These are phyloP conservation scores for Muntiacus muntjak DNA, from an alignment of 2,113 vertebrate species.

Conservation along the genomic window DNA sequence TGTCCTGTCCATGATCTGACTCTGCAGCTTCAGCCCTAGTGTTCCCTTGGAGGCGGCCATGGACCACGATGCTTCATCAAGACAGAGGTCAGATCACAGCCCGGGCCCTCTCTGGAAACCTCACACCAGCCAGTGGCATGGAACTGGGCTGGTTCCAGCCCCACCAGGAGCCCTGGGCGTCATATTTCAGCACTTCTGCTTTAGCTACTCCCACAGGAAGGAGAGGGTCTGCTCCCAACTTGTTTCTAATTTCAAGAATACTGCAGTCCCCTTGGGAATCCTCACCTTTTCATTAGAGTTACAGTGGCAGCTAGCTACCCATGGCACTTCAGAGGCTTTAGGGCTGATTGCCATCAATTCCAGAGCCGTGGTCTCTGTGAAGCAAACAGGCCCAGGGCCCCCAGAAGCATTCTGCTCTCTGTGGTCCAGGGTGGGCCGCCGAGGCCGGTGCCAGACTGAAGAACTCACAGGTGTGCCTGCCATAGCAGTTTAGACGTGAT, in stretches of 20 bases:
- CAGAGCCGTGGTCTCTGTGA: background rate
- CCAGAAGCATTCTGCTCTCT: background rate
- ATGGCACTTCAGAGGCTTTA: background rate
- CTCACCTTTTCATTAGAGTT: background rate
- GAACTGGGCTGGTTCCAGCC: background rate
- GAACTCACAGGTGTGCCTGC: background rate
- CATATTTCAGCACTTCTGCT: background rate
- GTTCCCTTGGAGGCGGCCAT: slow-evolving; percentile 44
- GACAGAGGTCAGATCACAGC: slow-evolving; percentile 66
- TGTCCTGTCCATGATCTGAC: slow-evolving; percentile 39
- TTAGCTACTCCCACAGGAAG: slow-evolving; percentile 41
- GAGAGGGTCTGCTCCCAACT: background rate
- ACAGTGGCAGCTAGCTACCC: background rate
- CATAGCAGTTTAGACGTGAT: background rate
- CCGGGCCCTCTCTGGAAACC: slow-evolving; percentile 62
- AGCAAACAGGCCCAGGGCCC: background rate
- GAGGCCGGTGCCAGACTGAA: fast-evolving
- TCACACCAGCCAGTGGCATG: slow-evolving; percentile 17
- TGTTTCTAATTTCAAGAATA: slow-evolving; percentile 34
- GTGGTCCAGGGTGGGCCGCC: background rate
- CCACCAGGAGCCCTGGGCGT: background rate
- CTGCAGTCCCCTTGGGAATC: background rate
- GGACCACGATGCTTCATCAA: slow-evolving; percentile 60
- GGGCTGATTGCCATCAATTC: background rate
- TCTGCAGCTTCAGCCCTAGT: slow-evolving; percentile 54